Base-by-base conservation (phyloP, 23 tunicate species). In the Styela clava region DNA sequence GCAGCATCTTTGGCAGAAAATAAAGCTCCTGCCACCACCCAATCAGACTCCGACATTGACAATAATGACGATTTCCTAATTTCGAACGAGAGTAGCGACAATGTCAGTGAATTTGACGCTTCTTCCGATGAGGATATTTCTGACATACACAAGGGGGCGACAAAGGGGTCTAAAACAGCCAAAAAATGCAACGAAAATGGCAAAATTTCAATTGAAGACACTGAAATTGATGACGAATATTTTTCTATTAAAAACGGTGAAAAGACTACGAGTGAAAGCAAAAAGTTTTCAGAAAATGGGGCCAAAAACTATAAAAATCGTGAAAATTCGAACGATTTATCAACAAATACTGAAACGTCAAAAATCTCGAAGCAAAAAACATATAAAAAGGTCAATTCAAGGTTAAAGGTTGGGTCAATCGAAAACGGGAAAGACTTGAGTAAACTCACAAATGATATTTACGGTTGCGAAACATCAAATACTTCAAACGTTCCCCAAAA, bases 1-100 rank as follows among this genome's bases (percentile, higher is more conserved):
- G 90, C 97, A 19, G 90, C 90, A 22, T 91, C 97, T 5, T 52
- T 91, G 69, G 28, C 52, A 5, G 97, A 91, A 61, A 70, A 85
- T 1, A 68, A 82, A 74, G 32, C 74, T 64, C 25, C 30, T 32
- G 16, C 22, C 23, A 34, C 36, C 18, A 36, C 27, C 21, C 34
- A 34, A 22, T 72, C 86, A 12, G 78, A 69, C 23, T 69, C 63
- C 68, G 86, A 83, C 79, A 23, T 34, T 29, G 24, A 35, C 67
- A 21, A 31, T 74, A 62, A 23, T 25, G 77, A 74, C 18, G 63
- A 74, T 22, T 68, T 19, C 24, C 31, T 31, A 18, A 78, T 56
- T 33, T 24, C 63, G 19, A 81, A 85, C 31, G 81, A 73, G 2
- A 62, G 34, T 22, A 79, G 23, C 56, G 35, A 62, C 56, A 74